These are phyloP conservation scores for Globia sparganii DNA, from an alignment of 2,888 invertebrate species.

Conservation along the genomic window DNA sequence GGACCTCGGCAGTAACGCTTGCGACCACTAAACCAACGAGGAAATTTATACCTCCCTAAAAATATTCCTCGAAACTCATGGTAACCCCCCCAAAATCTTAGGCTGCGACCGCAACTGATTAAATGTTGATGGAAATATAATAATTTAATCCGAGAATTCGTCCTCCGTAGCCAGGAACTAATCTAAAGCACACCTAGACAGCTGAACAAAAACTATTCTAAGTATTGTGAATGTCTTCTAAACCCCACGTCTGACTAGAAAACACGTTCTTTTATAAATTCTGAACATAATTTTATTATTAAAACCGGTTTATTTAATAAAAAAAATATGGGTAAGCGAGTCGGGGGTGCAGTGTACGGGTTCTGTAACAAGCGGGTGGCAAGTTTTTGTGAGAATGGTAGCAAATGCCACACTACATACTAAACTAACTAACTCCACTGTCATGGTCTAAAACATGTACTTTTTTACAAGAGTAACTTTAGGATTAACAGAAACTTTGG, in stretches of 20 bases:
- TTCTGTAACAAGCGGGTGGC: neutral
- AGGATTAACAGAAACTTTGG: neutral
- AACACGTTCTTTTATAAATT: conserved; percentile 45
- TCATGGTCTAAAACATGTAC: neutral
- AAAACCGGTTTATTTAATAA: conserved; percentile 30
- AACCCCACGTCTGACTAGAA: conserved; percentile 24
- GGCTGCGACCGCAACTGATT: too few species aligned
- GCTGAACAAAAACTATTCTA: conserved; percentile 21
- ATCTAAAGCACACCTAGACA: conserved; percentile 9
- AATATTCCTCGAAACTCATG: too few species aligned
- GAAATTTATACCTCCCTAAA: too few species aligned
- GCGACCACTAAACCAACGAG: too few species aligned
- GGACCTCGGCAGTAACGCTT: too few species aligned
- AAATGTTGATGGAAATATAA: conserved; percentile 6
- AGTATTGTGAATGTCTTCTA: conserved; percentile 25
- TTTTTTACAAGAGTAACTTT: neutral
- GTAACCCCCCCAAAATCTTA: too few species aligned
- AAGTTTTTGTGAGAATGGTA: neutral
- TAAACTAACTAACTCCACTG: too few species aligned
- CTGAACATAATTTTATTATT: conserved; percentile 35
- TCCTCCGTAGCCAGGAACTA: neutral
- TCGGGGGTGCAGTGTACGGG: neutral
- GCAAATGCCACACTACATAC: neutral
- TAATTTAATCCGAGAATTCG: neutral
- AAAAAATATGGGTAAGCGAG: neutral